Conservation (phyloP, 2,113 vertebrate genomes). For the Mesoclemmys tuberculata region DNA sequence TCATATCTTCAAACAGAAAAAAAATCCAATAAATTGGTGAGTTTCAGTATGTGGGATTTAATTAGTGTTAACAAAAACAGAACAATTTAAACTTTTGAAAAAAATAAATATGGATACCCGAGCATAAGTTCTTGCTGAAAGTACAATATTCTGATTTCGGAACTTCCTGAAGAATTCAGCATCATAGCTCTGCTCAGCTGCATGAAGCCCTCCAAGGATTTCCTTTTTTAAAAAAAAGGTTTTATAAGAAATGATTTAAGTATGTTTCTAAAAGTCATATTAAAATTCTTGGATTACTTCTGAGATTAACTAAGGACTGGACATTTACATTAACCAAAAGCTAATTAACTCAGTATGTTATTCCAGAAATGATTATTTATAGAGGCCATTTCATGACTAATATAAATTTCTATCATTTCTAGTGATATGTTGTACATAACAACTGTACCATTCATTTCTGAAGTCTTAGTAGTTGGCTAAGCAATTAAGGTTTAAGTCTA, state of each 20-base stretch:
- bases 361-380: not conserved
- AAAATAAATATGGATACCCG: slow-evolving; percentile 83
- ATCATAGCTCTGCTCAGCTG: slow-evolving; percentile 91
- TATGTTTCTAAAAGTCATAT: slow-evolving; percentile 1
- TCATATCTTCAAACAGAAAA: rapidly evolving
- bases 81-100: not conserved
- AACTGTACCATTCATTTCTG: not conserved
- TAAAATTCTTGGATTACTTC: not conserved
- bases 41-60: not conserved
- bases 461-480: not conserved
- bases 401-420: not conserved
- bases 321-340: not conserved
- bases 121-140: slow-evolving; percentile 95
- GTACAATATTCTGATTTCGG: slow-evolving; percentile 95
- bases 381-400: not conserved
- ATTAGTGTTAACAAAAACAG: not conserved
- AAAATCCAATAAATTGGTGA: not conserved
- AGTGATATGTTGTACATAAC: not conserved
- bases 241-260: slow-evolving; percentile 23
- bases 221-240: slow-evolving; percentile 77
- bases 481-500: not conserved
- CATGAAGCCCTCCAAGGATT: slow-evolving; percentile 91
- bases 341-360: not conserved
- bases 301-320: not conserved
- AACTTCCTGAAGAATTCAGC: slow-evolving; percentile 97